Evolutionary conservation across 2,888 invertebrate species (phyloP), one percentile per base, ranked within the genome.

Genomic region (Endotricha flammealis): DNA sequence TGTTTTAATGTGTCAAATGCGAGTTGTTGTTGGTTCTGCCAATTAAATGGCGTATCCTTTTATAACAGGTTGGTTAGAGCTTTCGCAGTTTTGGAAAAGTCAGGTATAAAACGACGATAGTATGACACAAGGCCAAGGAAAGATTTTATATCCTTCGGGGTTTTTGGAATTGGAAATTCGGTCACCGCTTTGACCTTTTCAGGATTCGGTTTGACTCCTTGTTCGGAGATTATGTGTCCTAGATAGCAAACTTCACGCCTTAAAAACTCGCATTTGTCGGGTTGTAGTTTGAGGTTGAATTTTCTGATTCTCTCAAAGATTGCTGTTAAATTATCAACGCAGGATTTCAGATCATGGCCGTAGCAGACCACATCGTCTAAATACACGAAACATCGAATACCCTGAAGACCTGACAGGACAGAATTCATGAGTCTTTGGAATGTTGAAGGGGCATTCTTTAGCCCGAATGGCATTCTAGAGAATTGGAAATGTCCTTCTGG

Each of bases 101-200:
- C 37, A 13, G 42, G 32, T 1, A 77, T 72, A 35, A 73, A 77
- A 22, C 62, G 48, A 7, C 71, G 32, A 30, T 74, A 73, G 38
- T 71, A 74, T 0, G 64, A 62, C 0, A 53, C 42, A 5, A 75
- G 32, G 2, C 71, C 71, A 1, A 58, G 42, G 41, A 69, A 76
- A 23, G 44, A 35, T 48, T 56, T 53, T 1, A 60, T 50, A n/a
- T 52, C 47, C 34, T 44, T 51, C 0, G 39, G 39, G 11, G 10
- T 35, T 32, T 44, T 44, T 2, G 62, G 60, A 4, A 29, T 22
- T 9, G 56, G 50, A 24, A 32, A 50, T 9, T 46, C 27, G 1
- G 9, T 10, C 0, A 58, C 43, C 0, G 43, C 38, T 32, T 42
- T 32, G 3, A 50, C 44, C 38, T 60, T 57, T 1, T 46, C 40